A percentile compares a stretch with the other conserved stretches of the same genome.
These are phyloP conservation scores for Meganola albula DNA, from an alignment of 2,888 invertebrate genomes.

Conservation along the genomic window DNA sequence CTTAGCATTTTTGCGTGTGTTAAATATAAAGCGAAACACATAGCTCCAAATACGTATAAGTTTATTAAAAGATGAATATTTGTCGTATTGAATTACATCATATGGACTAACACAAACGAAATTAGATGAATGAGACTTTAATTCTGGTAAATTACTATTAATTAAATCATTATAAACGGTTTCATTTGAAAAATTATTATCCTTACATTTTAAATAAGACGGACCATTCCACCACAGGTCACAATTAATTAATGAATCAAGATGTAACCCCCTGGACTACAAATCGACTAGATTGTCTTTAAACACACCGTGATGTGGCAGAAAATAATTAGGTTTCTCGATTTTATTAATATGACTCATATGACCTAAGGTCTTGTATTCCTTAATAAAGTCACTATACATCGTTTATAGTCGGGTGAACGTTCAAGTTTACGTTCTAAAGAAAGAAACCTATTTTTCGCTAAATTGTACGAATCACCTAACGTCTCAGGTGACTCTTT, in stretches of 20 bases:
- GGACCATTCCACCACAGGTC: not conserved
- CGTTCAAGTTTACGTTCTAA: not conserved
- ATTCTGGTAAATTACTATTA: not conserved
- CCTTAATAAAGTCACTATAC: conserved; percentile 1
- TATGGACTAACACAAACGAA: not conserved
- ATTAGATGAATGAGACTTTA: not conserved
- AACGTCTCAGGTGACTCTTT: too few species aligned
- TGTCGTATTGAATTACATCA: not conserved
- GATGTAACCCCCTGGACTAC: conserved; percentile 1
- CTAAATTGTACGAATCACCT: conserved; percentile 1
- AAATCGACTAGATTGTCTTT: conserved; percentile 5
- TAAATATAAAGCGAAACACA: not conserved
- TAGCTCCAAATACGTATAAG: not conserved
- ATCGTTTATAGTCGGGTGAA: not conserved
- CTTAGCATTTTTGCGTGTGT: not conserved
- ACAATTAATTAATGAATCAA: conserved; percentile 1
- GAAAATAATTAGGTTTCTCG: not conserved
- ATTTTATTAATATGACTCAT: not conserved
- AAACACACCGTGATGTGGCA: conserved; percentile 1
- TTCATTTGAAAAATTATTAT: not conserved
- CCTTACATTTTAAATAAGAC: not conserved
- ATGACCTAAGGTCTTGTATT: not conserved
- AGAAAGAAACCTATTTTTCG: conserved; percentile 1
- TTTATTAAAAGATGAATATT: not conserved
- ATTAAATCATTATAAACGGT: not conserved